phyloP scores from a whole-genome alignment of 2,888 invertebrate genomes.

The Chrysolina oricalcia region DNA sequence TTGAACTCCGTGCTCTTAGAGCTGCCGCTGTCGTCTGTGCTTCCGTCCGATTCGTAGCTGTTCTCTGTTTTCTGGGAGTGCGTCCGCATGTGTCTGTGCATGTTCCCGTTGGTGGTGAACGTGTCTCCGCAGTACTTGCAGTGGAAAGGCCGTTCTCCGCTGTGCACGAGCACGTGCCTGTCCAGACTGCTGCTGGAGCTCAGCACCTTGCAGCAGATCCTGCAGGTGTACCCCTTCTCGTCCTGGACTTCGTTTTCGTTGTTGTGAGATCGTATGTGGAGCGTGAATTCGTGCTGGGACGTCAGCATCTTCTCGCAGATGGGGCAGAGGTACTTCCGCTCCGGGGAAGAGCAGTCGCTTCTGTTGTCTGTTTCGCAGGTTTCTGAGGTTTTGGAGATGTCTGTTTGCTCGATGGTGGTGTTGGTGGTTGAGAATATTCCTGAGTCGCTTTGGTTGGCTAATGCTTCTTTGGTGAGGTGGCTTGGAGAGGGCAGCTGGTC shows the following conservation, averaged over 20 bases:
- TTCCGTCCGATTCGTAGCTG: constrained; percentile 78
- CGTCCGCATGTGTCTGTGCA: constrained; percentile 88
- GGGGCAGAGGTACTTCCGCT: constrained; percentile 76
- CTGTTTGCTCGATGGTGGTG: constrained; percentile 56
- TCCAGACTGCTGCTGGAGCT: constrained; percentile 87
- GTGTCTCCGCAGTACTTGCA: constrained; percentile 86
- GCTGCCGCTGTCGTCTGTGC: constrained; percentile 71
- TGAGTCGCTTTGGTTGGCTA: constrained; percentile 66
- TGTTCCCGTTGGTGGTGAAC: constrained; percentile 90
- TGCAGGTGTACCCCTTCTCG: constrained; percentile 76
- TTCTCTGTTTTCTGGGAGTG: constrained; percentile 74
- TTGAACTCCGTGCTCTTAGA: constrained; percentile 69
- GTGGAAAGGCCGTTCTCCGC: constrained; percentile 86
- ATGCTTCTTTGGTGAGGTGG: constrained; percentile 56
- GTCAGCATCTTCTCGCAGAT: constrained; percentile 78
- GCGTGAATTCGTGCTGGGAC: constrained; percentile 80
- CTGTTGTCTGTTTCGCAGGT: constrained; percentile 75
- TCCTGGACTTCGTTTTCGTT: constrained; percentile 71
- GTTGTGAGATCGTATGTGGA: constrained; percentile 80
- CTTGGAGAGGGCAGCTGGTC: constrained; percentile 63
- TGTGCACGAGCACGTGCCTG: constrained; percentile 86
- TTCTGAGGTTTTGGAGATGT: constrained; percentile 57
- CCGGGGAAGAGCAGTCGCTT: constrained; percentile 74
- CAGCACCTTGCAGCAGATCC: constrained; percentile 81
- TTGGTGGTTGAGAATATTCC: constrained; percentile 68